Base-by-base conservation (phyloP, 1,140 invertebrate species). In the Euura saliciscinereae region DNA sequence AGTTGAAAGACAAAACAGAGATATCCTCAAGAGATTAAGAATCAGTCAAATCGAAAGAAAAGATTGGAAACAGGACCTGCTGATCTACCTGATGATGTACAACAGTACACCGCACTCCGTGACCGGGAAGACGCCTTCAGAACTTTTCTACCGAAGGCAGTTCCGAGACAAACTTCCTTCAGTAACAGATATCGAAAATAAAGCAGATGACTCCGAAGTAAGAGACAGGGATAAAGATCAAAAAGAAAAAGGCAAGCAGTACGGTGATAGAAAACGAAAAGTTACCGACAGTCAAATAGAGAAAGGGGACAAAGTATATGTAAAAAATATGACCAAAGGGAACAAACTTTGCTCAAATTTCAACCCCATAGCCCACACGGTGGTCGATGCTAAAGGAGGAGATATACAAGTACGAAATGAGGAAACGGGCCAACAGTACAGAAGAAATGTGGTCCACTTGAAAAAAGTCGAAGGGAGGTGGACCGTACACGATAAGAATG, bases 51-150 rank as follows among this genome's bases (percentile, higher is more conserved):
- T 74, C 7, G 72, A 77, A 45, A 79, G 75, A 75, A 75, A 44
- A 43, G 44, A 78, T 65, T 80, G 72, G 73, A 72, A 76, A 74
- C 43, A 76, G 11, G 73, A 79, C 8, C 44, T 82, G n/a, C 13
- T 44, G 7, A 71, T 77, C 59, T 84, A 80, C 68, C 43, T 79
- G 43, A 68, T 84, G 13, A 83, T 81, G 78, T 82, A 84, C 70
- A 78, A 76, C 11, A 66, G 65, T 5, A 84, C 78, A n/a, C 78
- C 76, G 2, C 78, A 82, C 66, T 64, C 74, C 7, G 76, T 74
- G 7, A 79, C 79, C 10, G 80, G 82, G 51, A 81, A 80, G 75
- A 78, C 83, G 2, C 84, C 85, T 4, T 73, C 82, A 2, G 43
- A 43, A 46, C 11, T 72, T 10, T 42, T 72, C 4, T 72, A 66